Base-by-base conservation (phyloP, 1,140 invertebrate genomes). In the Halyomorpha halys region DNA sequence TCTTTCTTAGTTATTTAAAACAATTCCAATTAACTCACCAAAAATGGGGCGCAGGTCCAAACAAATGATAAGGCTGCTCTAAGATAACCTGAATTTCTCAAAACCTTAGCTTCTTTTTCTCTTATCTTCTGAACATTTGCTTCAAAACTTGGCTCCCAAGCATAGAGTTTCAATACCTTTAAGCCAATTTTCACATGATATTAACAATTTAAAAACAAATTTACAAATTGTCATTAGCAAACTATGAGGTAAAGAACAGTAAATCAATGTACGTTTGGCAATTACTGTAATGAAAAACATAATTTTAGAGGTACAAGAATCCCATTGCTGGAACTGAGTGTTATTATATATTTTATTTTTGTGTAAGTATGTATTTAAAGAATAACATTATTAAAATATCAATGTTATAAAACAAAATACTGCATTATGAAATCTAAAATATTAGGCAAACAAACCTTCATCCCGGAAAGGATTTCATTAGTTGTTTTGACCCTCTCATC, bases 1-100 rank as follows among this genome's bases (percentile, higher is more conserved):
- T 30, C 27, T 30, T 30, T 30, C 8, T 30, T 30, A 4, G 3
- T 30, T 4, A 30, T 30, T 30, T 30, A 30, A 30, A 4, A 30
- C 8, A 4, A 30, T 30, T 3, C 27, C 3, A 30, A 3, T 30
- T 30, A 39, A 71, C 70, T 68, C 69, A 86, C 81, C 73, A 84
- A 68, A 64, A 82, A 80, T 34, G 83, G 82, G 39, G 82, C 80
- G 69, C 76, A 80, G 13, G 74, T 76, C 80, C 81, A 83, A n/a
- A 78, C 72, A 70, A 83, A 81, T 49, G 78, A 76, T 11, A 76
- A 76, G 44, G 69, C 70, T n/a, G 79, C 73, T 69, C 75, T 76
- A 1, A 78, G 66, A 67, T 76, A 77, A 0, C 76, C 76, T 9
- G 74, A 67, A 53, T 70, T 62, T 65, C 71, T 75, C 59, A 79